Evolutionary conservation across 2,888 invertebrate species (phyloP).

Genomic region (Aproaerema taeniolella): DNA sequence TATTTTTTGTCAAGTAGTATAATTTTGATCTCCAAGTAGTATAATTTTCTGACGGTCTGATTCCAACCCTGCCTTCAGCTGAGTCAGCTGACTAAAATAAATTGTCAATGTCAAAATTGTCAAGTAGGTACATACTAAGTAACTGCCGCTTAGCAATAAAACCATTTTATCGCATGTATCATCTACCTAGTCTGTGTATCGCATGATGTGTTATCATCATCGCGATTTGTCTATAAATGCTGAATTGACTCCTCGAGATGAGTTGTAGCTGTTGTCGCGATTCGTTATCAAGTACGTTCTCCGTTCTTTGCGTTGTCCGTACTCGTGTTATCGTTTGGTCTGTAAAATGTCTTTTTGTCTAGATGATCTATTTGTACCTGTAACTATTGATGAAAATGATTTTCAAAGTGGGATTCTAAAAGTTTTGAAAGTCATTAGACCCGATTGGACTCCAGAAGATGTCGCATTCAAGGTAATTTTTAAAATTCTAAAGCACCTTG

Average conservation of each 20-base stretch:
- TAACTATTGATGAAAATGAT: conserved; percentile 81
- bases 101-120: too few relatives aligned
- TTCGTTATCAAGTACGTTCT: conserved; percentile 8
- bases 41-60: too few relatives aligned
- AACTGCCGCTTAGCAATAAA: too few relatives aligned
- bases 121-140: too few relatives aligned
- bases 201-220: conserved; percentile 8
- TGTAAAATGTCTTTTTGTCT: conserved; percentile 56
- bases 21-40: too few relatives aligned
- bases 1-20: too few relatives aligned
- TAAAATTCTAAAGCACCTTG: too few relatives aligned
- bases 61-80: too few relatives aligned
- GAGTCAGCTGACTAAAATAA: too few relatives aligned
- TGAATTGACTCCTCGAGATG: conserved; percentile 6
- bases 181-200: not conserved
- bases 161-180: too few relatives aligned
- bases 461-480: conserved; percentile 87
- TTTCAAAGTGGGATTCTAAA: conserved; percentile 81
- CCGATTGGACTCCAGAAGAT: conserved; percentile 81
- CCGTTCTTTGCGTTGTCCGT: too few relatives aligned
- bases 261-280: conserved; percentile 7
- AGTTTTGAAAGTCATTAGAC: conserved; percentile 82
- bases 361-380: conserved; percentile 70
- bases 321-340: not conserved
- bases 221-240: conserved; percentile 6